phyloP scores from a whole-genome alignment of 2,888 invertebrate species.

The Zhuqinia jingwanae region DNA sequence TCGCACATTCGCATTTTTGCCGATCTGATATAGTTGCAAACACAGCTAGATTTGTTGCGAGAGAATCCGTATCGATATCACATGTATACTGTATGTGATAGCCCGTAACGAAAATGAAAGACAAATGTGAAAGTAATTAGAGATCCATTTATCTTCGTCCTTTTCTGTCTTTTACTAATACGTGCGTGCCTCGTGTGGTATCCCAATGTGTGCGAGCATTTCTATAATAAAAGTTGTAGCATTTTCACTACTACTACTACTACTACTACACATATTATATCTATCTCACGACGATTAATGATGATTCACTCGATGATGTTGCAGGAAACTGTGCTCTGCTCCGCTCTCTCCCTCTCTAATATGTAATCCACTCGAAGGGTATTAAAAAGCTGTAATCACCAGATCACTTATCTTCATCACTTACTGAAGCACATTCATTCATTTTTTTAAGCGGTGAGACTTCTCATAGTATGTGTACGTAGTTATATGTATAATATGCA shows the following conservation, averaged over 20 bases:
- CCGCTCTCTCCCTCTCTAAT: not conserved
- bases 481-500: too few relatives aligned
- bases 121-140: conserved; percentile 70
- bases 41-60: not conserved
- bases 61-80: too few relatives aligned
- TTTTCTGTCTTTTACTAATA: not conserved
- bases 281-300: not conserved
- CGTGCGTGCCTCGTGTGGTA: not conserved
- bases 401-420: not conserved
- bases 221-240: not conserved
- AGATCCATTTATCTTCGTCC: conserved; percentile 57
- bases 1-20: conserved; percentile 4
- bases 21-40: not conserved
- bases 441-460: too few relatives aligned
- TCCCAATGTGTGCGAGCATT: not conserved
- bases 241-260: not conserved
- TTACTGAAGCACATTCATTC: too few relatives aligned
- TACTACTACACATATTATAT: not conserved
- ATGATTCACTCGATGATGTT: not conserved
- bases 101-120: conserved; percentile 22
- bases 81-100: too few relatives aligned
- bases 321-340: too few relatives aligned
- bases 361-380: not conserved
- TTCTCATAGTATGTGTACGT: too few relatives aligned
- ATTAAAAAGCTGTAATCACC: not conserved